Conservation (phyloP, 1,140 invertebrate species). For the Colletes gigas region DNA sequence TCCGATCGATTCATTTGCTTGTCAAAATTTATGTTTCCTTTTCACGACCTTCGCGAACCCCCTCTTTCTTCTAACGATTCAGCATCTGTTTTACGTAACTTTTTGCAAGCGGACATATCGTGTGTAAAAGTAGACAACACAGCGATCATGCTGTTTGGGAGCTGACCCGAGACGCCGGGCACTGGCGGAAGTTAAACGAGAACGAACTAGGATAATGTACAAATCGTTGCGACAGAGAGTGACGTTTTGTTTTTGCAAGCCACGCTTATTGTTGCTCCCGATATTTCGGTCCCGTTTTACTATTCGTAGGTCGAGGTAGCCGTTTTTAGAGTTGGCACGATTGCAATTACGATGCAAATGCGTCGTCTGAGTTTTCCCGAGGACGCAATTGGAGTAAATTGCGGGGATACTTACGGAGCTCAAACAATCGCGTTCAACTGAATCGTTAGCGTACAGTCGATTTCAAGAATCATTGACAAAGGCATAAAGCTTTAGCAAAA, state of each 20-base stretch:
- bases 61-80: no score
- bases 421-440: background rate
- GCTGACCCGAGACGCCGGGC: background rate
- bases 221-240: background rate
- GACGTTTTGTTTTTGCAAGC: background rate
- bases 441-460: no score
- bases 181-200: background rate
- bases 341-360: constrained; percentile 32
- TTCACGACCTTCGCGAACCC: no score
- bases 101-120: background rate
- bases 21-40: no score
- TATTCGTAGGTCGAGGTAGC: constrained; percentile 57
- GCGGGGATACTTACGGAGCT: no score
- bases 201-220: background rate
- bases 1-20: no score
- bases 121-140: background rate
- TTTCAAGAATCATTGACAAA: no score
- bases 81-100: background rate
- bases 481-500: no score
- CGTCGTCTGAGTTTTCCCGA: no score
- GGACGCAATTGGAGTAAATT: background rate
- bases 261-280: background rate
- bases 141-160: background rate
- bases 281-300: constrained; percentile 55
- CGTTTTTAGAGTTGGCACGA: constrained; percentile 53